Evolutionary conservation across 2,113 vertebrate species (phyloP), one percentile per base, ranked within the genome.

Genomic region (Centropus unirufus): DNA sequence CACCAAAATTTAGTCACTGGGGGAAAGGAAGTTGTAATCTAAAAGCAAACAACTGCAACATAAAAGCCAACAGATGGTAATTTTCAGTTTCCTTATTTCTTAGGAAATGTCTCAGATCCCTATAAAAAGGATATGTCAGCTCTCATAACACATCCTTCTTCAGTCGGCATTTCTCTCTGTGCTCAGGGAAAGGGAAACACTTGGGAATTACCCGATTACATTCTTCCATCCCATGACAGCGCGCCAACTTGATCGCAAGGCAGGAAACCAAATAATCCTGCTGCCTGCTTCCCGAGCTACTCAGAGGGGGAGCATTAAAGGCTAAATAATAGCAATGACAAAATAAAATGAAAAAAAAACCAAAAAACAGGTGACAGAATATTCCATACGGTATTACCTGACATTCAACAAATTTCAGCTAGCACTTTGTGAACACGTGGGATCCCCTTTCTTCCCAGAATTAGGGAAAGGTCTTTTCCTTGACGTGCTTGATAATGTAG

Each of bases 181-280:
- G 57, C 59, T 69, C 27, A 64, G 27, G 47, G 49, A 78, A 78
- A 87, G 27, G n/a, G 52, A 74, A 32, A 47, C 30, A 21, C 39
- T 70, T 47, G 14, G 40, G 47, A 79, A 74, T 55, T 34, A 73
- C 5, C 5, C 0, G 0, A 3, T 36, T 49, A 12, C 2, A 0
- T 58, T 80, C 14, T 62, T 73, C 24, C 24, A 19, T 58, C 44
- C 63, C 29, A 11, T 44, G 34, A 44, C 46, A 58, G n/a, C 27
- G 54, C 11, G 39, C 18, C 29, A 58, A 6, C 55, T 70, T 36
- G 77, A 36, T 9, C 85, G 46, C 21, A 91, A 51, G 29, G 42
- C 39, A 74, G 32, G 47, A 77, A 92, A 49, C 8, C 61, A 68
- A 83, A 34, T 62, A 83, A 34, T 62, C 11, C 78, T 58, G 15